Base-by-base conservation (phyloP, 2,797 vertebrate genomes). In the Silurus lanzhouensis region DNA sequence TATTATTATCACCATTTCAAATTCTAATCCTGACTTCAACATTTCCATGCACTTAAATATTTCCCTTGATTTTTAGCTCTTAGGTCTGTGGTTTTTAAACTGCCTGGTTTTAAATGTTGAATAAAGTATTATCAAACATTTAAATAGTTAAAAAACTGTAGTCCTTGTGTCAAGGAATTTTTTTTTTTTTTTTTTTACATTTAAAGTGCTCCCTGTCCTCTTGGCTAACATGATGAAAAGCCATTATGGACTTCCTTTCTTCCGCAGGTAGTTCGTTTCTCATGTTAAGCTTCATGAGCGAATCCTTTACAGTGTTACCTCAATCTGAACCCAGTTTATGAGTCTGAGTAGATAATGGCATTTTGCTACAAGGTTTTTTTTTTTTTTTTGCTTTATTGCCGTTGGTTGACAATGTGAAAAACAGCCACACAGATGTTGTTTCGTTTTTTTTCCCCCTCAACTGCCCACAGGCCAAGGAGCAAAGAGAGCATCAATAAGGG, bases 401-500 rank as follows among this genome's bases (percentile, higher is more conserved):
- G 48, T 66, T 58, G 81, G 48, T 78, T 25, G 67, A 74, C 82
- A 57, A 83, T 67, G 67, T n/a, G 74, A 87, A 87, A 83, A 83
- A 86, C 85, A 83, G 89, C 90, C 90, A 88, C 89, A 67, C 89
- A 87, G 93, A 92, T 90, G 90, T 92, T 84, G 87, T 88, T 10
- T 10, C 48, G 3, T 92, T 91, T 79, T 90, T n/a, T 77, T 84
- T 87, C 25, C 82, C 83, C 85, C 46, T 67, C 87, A 91, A 90
- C 91, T 87, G 89, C 90, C 89, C 91, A 91, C 91, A 88, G 90
- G 91, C 83, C 82, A 92, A 88, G 88, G 48, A 90, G 91, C 93
- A 92, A 88, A 88, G 66, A 60, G 88, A 88, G 91, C 91, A 93
- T 94, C 93, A 93, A 94, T 94, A 93, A 91, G 91, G 94, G 94